A percentile compares a stretch with the other conserved stretches of the same genome.
Evolutionary conservation across 2,888 invertebrate species (phyloP).

Genomic region (Elysia crispata): DNA sequence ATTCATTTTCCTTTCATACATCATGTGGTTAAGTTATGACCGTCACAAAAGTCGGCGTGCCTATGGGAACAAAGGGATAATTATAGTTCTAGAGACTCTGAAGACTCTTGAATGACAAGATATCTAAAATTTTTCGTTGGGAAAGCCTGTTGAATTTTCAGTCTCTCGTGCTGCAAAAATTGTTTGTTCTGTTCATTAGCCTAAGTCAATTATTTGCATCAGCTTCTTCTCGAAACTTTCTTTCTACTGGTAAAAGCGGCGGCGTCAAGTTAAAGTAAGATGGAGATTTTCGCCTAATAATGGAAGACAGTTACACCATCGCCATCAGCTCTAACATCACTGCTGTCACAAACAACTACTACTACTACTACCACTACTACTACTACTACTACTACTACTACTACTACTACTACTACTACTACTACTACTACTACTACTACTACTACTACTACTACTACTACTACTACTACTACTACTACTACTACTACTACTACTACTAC

Average conservation of each 20-base stretch:
- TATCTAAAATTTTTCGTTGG: too few species aligned
- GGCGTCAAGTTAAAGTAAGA: background rate
- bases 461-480: slow-evolving; percentile 32
- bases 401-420: slow-evolving; percentile 33
- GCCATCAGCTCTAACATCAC: slow-evolving; percentile 5
- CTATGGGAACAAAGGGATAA: too few species aligned
- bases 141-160: too few species aligned
- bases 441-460: slow-evolving; percentile 35
- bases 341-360: slow-evolving; percentile 22
- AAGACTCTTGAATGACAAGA: too few species aligned
- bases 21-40: too few species aligned
- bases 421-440: slow-evolving; percentile 26
- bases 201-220: too few species aligned
- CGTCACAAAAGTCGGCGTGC: too few species aligned
- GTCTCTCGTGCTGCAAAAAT: too few species aligned
- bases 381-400: slow-evolving; percentile 34
- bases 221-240: background rate
- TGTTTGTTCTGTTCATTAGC: too few species aligned
- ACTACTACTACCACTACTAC: slow-evolving; percentile 33
- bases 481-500: slow-evolving; percentile 28
- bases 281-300: background rate
- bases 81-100: too few species aligned
- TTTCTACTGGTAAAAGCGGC: background rate
- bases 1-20: too few species aligned
- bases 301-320: too few species aligned